Percentiles rank a stretch among this genome's conserved stretches.
phyloP scores from a whole-genome alignment of 2,888 invertebrate species.

The Trissolcus brochymenae region DNA sequence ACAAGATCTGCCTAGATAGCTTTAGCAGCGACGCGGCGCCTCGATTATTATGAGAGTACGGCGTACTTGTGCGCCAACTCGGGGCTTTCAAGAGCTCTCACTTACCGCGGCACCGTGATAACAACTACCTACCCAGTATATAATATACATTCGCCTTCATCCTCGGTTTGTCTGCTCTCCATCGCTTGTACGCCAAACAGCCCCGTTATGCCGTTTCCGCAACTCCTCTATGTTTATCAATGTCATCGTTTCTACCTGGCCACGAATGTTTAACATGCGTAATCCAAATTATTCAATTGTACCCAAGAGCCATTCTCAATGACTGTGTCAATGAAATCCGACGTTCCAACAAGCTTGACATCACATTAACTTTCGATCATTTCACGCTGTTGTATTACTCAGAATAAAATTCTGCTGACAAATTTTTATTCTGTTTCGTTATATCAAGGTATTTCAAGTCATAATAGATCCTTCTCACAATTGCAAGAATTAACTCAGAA shows the following conservation, averaged over 20 bases:
- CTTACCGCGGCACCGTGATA: conserved; percentile 69
- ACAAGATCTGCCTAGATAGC: conserved; percentile 36
- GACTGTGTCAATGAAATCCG: conserved; percentile 18
- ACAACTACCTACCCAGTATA: conserved; percentile 63
- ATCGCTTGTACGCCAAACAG: conserved; percentile 28
- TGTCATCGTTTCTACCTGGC: conserved; percentile 25
- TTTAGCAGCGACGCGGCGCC: conserved; percentile 38
- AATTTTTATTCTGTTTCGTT: too few species aligned
- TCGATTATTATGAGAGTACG: conserved; percentile 64
- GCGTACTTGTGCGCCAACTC: conserved; percentile 60
- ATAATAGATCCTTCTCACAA: too few species aligned
- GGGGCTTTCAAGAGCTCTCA: conserved; percentile 66
- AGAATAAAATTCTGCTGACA: too few species aligned
- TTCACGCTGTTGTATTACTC: too few species aligned
- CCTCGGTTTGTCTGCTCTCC: conserved; percentile 22
- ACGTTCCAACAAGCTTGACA: too few species aligned
- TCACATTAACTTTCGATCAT: too few species aligned
- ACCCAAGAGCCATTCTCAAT: conserved; percentile 44
- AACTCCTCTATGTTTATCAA: conserved; percentile 36
- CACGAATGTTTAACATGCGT: conserved; percentile 14
- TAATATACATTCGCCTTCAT: conserved; percentile 48
- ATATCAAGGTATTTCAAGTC: too few species aligned
- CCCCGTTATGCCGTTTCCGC: conserved; percentile 23
- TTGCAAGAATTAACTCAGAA: too few species aligned
- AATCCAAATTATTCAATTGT: conserved; percentile 48